A percentile compares a stretch with the other conserved stretches of the same genome.
phyloP scores from a whole-genome alignment of 2,888 invertebrate genomes.

The Lutraria lutraria region DNA sequence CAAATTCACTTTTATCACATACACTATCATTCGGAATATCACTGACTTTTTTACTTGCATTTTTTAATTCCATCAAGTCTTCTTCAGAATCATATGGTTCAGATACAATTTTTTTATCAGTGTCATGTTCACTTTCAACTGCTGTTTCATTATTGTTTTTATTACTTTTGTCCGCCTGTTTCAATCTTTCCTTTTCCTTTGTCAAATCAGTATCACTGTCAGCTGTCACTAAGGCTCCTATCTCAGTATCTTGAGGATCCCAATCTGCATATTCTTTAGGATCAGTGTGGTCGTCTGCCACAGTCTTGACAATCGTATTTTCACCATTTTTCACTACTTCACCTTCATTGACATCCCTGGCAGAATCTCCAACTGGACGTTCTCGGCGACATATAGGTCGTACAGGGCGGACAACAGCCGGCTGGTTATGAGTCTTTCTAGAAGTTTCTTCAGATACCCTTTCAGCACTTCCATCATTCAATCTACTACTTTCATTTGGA shows the following conservation, averaged over 20 bases:
- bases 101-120: not conserved
- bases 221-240: not conserved
- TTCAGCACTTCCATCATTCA: not conserved
- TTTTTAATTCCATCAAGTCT: not conserved
- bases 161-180: not conserved
- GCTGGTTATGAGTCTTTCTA: not conserved
- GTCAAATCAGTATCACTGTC: not conserved
- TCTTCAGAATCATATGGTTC: conserved; percentile 16
- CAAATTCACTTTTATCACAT: not conserved
- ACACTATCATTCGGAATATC: conserved; percentile 1
- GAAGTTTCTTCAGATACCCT: not conserved
- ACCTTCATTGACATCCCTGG: not conserved
- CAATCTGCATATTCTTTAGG: not conserved
- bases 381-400: not conserved
- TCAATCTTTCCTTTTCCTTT: not conserved
- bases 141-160: not conserved
- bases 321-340: not conserved
- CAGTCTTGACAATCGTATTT: not conserved
- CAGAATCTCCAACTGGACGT: not conserved
- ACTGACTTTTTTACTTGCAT: not conserved
- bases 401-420: not conserved
- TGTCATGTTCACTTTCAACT: not conserved
- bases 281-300: not conserved
- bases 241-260: not conserved
- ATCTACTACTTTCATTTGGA: not conserved